These are phyloP conservation scores for Drosophila eohydei DNA, from an alignment of 2,888 invertebrate genomes.

Conservation along the genomic window DNA sequence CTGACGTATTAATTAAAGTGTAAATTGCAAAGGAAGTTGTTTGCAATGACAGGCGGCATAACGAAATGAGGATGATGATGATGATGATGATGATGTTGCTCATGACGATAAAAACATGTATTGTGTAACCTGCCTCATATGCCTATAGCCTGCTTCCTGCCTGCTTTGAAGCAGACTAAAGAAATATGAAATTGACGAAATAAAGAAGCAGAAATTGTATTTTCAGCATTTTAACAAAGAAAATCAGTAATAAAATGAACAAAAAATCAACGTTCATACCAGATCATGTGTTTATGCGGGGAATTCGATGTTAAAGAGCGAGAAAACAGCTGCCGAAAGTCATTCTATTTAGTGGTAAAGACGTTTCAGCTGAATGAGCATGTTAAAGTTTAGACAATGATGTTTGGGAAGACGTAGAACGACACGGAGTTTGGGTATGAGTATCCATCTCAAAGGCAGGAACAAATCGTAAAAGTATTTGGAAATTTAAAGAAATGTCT, in stretches of 20 bases:
- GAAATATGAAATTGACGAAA: neutral
- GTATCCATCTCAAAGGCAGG: too few species aligned
- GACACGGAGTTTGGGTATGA: too few species aligned
- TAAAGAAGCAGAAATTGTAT: neutral
- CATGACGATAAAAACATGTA: neutral
- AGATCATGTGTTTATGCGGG: neutral
- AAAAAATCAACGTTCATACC: neutral
- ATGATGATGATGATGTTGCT: neutral
- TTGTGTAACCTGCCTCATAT: neutral
- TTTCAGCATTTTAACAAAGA: neutral
- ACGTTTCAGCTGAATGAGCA: too few species aligned
- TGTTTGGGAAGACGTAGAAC: too few species aligned
- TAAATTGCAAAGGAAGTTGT: constrained; percentile 51
- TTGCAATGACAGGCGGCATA: constrained; percentile 13
- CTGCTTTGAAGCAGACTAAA: too few species aligned
- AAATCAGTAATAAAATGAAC: neutral
- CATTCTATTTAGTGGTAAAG: neutral
- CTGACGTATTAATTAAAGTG: constrained; percentile 56
- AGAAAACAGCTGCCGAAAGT: neutral
- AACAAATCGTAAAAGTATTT: too few species aligned
- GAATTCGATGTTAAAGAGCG: neutral
- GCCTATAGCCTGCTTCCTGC: too few species aligned
- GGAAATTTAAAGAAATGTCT: too few species aligned
- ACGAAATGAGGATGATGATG: neutral
- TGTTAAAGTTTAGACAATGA: too few species aligned